Conservation (phyloP, 2,888 invertebrate genomes). For the Lordiphosa andalusiaca region DNA sequence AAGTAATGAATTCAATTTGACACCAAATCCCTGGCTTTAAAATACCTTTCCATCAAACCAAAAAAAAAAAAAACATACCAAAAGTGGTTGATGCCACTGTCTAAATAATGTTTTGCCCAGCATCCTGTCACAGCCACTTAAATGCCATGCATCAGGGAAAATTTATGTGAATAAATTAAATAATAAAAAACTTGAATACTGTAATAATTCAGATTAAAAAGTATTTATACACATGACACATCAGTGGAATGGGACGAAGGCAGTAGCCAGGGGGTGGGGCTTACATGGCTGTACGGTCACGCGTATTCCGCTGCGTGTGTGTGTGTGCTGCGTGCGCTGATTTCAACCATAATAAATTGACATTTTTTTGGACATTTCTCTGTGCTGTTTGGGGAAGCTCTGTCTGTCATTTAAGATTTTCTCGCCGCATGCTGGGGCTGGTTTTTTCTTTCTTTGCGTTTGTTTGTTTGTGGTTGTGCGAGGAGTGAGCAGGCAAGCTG, state of each 20-base stretch:
- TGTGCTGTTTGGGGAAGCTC: constrained; percentile 14
- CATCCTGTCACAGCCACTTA: constrained; percentile 51
- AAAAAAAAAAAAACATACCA: too few species aligned
- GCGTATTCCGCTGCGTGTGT: constrained; percentile 30
- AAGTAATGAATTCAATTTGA: constrained; percentile 45
- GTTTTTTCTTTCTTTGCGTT: constrained; percentile 6
- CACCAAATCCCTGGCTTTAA: background rate
- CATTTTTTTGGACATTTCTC: constrained; percentile 53
- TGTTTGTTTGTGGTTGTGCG: background rate
- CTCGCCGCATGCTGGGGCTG: constrained; percentile 19
- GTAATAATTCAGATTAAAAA: constrained; percentile 67
- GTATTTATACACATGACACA: constrained; percentile 59
- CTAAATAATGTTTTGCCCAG: background rate
- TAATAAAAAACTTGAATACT: constrained; percentile 49
- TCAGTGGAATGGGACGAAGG: background rate
- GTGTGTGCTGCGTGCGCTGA: constrained; percentile 39
- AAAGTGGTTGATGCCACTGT: too few species aligned
- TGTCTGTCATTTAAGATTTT: constrained; percentile 45
- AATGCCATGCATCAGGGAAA: constrained; percentile 62
- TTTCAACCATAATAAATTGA: constrained; percentile 59
- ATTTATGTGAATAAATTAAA: constrained; percentile 65
- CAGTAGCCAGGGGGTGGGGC: constrained; percentile 10
- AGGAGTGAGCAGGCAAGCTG: constrained; percentile 17
- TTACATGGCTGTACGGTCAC: constrained; percentile 44
- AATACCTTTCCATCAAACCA: constrained; percentile 5